These are phyloP conservation scores for Quadriops clusia DNA, from an alignment of 2,888 invertebrate genomes.

Conservation along the genomic window DNA sequence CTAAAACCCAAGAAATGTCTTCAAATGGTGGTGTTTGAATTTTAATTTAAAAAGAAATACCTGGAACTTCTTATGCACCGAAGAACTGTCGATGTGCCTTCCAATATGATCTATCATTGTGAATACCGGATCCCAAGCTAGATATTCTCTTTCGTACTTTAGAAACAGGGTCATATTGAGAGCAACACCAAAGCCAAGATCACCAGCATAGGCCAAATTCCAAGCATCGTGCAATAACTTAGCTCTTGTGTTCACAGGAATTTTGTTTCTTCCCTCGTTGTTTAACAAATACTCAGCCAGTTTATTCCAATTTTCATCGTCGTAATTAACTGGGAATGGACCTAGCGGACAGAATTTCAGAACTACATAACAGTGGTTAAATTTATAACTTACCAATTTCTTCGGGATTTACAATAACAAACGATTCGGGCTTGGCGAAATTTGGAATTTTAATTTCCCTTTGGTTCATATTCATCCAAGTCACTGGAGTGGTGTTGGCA, in stretches of 20 bases:
- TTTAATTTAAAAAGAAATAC: constrained; percentile 31
- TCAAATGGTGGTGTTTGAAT: constrained; percentile 1
- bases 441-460: constrained; percentile 39
- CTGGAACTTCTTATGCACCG: constrained; percentile 59
- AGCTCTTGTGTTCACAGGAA: constrained; percentile 62
- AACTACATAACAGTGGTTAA: constrained; percentile 3
- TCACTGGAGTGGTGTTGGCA: constrained; percentile 41
- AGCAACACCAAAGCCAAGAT: constrained; percentile 61
- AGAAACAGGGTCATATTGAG: constrained; percentile 70
- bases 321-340: constrained; percentile 76
- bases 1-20: constrained; percentile 33
- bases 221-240: constrained; percentile 67
- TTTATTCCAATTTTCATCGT: constrained; percentile 63
- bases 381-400: constrained; percentile 55
- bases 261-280: constrained; percentile 40
- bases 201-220: constrained; percentile 68
- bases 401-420: constrained; percentile 71
- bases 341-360: constrained; percentile 37
- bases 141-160: constrained; percentile 57
- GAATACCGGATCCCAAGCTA: constrained; percentile 75
- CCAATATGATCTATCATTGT: constrained; percentile 74
- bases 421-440: constrained; percentile 44
- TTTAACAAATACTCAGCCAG: constrained; percentile 52
- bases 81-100: constrained; percentile 55
- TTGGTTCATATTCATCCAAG: constrained; percentile 54